Evolutionary conservation across 2,797 vertebrate genomes (phyloP), one percentile per base, ranked within the genome.

Genomic region (Notamacropus eugenii): DNA sequence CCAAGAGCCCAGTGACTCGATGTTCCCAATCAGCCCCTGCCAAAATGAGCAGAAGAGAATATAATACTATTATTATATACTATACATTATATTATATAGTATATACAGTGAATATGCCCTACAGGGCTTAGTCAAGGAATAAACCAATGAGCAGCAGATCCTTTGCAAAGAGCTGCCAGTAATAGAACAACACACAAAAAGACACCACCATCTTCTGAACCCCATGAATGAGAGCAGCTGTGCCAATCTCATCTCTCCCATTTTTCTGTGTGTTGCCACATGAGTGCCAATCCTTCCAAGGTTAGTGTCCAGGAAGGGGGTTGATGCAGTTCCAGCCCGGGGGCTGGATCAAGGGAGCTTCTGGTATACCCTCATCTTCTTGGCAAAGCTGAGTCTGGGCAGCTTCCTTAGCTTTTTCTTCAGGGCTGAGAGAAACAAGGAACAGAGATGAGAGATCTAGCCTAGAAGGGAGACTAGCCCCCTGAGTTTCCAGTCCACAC

Each of bases 351-450:
- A 97, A 87, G 55, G 55, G 55, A 0, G 0, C 34, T 90, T 95
- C 95, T 92, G 97, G 87, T 28, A 29, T 31, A 14, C 24, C 93
- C 62, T 95, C 55, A 56, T 46, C 12, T 52, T 92, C 95, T 50
- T 94, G 52, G 9, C 0, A 93, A 82, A 82, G 24, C 55, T 13
- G 92, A 54, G 0, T 2, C 16, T 92, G 90, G n/a, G 10, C 0
- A 34, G 67, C 95, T 94, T 97, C 93, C 59, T 94, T 55, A 9
- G 93, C 62, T 67, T 97, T 95, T 58, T 3, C 87, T 87, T 96
- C 93, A 54, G 90, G 58, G 34, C 98, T 97, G 92, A 93, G 93
- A 90, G 92, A 90, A 97, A 97, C 6, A 96, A 97, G 96, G 24
- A 96, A 82, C 55, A 50, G 74, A 46, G 22, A 50, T 27, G 9